A percentile compares a stretch with the other conserved stretches of the same genome.
Conservation (phyloP, 2,113 vertebrate species). For the Prietella phreatophila region DNA sequence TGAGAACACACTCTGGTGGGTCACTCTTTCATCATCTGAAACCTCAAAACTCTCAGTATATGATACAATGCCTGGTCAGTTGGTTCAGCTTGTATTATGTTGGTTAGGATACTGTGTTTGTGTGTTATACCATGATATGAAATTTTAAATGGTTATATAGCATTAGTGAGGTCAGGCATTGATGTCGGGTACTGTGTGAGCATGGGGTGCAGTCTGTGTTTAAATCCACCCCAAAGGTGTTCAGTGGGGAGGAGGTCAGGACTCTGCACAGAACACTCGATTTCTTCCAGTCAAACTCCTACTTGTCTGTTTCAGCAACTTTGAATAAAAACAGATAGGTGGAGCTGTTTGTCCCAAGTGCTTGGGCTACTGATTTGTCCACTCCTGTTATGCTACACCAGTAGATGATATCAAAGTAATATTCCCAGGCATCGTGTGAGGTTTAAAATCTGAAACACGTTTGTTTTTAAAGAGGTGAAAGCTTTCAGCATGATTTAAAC, state of each 20-base stretch:
- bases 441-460: not conserved
- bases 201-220: not conserved
- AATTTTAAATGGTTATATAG: not conserved
- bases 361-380: not conserved
- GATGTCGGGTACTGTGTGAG: too few species aligned
- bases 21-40: slow-evolving; percentile 39
- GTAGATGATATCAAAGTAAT: not conserved
- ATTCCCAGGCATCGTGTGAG: not conserved
- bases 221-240: not conserved
- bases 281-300: not conserved
- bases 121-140: not conserved
- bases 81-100: not conserved
- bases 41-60: not conserved
- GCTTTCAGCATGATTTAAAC: not conserved
- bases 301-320: not conserved
- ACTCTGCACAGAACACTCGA: not conserved
- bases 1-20: slow-evolving; percentile 97
- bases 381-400: too few species aligned
- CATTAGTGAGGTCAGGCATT: not conserved
- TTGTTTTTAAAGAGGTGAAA: not conserved
- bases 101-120: not conserved
- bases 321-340: not conserved
- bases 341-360: not conserved
- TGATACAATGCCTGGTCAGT: not conserved
- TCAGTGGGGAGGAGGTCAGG: not conserved